Evolutionary conservation across 2,113 vertebrate species (phyloP).

Genomic region (Ia io): DNA sequence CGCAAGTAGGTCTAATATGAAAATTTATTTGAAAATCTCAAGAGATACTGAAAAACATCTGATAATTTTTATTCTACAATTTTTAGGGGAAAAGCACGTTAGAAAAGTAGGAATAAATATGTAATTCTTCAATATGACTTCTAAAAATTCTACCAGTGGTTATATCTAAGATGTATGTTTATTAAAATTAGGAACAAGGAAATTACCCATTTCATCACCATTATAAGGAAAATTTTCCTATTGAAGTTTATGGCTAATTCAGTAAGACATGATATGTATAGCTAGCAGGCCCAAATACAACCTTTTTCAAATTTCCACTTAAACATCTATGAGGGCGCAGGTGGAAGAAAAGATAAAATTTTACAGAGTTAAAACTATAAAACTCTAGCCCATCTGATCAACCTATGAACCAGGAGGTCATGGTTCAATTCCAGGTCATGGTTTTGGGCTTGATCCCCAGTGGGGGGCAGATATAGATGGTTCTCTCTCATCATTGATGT

Average conservation of each 20-base stretch:
- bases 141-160: background rate
- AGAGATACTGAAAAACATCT: background rate
- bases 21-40: slow-evolving; percentile 1
- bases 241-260: background rate
- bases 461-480: too few species aligned
- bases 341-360: too few species aligned
- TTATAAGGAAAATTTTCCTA: background rate
- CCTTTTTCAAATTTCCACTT: too few species aligned
- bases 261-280: background rate
- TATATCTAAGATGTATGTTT: background rate
- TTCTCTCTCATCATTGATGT: too few species aligned
- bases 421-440: too few species aligned
- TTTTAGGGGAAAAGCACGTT: background rate
- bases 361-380: too few species aligned
- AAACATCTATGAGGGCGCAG: too few species aligned
- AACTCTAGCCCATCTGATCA: too few species aligned
- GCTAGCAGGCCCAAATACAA: too few species aligned
- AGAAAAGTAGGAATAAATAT: slow-evolving; percentile 23
- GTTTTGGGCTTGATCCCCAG: too few species aligned
- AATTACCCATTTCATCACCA: background rate
- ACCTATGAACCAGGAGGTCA: too few species aligned
- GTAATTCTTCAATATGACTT: background rate
- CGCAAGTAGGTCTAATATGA: background rate
- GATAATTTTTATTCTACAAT: background rate
- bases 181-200: slow-evolving; percentile 11